These are phyloP conservation scores for Dasyornis broadbenti DNA, from an alignment of 2,113 vertebrate species.

Conservation along the genomic window DNA sequence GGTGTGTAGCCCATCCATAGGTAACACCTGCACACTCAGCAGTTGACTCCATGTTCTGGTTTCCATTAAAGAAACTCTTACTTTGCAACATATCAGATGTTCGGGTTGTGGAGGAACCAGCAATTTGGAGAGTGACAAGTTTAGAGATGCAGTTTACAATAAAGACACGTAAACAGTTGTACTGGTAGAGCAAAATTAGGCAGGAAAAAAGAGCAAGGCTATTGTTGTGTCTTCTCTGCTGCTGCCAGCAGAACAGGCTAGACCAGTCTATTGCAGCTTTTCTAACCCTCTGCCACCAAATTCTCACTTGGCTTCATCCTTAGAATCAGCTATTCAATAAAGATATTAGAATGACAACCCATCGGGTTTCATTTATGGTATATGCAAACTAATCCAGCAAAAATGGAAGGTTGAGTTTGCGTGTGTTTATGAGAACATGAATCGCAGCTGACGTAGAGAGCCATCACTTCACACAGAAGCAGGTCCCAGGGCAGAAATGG, in stretches of 20 bases:
- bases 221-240: not conserved
- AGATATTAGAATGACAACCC: not conserved
- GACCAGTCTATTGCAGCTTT: not conserved
- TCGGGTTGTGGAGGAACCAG: not conserved
- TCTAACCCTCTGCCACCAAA: not conserved
- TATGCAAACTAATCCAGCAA: not conserved
- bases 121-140: not conserved
- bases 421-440: rapidly evolving
- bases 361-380: not conserved
- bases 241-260: not conserved
- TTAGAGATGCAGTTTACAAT: not conserved
- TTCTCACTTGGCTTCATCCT: not conserved
- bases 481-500: not conserved
- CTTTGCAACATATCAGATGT: rapidly evolving
- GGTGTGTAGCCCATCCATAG: not conserved
- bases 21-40: not conserved
- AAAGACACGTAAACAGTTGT: not conserved
- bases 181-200: not conserved
- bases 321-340: not conserved
- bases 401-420: not conserved
- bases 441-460: not conserved
- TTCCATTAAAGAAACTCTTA: not conserved
- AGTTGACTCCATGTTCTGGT: not conserved
- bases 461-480: not conserved
- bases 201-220: not conserved